Evolutionary conservation across 2,888 invertebrate species (phyloP).

Genomic region (Volucella inflata): DNA sequence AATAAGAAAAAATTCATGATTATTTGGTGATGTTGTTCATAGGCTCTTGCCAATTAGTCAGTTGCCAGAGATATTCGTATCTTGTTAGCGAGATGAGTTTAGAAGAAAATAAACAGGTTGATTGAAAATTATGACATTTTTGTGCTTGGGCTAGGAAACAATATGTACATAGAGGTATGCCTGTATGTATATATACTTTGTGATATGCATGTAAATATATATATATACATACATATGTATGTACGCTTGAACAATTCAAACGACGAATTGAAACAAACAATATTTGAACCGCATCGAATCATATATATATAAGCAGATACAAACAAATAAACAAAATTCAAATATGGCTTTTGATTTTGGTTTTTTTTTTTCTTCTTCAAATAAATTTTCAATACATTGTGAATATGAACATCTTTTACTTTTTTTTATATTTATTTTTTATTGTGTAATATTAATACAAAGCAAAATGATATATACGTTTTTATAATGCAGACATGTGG

Average conservation of each 20-base stretch:
- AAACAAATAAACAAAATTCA: slow-evolving; percentile 26
- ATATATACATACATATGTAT: background rate
- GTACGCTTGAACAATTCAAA: slow-evolving; percentile 11
- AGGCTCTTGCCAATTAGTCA: too few relatives aligned
- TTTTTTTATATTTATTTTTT: too few relatives aligned
- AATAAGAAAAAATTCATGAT: background rate
- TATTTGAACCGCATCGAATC: slow-evolving; percentile 38
- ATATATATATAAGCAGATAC: slow-evolving; percentile 20
- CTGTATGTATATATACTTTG: background rate
- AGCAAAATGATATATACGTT: too few relatives aligned
- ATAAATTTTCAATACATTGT: too few relatives aligned
- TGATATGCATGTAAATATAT: background rate
- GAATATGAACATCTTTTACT: too few relatives aligned
- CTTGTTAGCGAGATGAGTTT: too few relatives aligned
- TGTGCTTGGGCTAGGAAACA: background rate
- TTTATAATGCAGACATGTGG: too few relatives aligned
- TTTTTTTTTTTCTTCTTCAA: background rate
- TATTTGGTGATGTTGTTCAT: slow-evolving; percentile 12
- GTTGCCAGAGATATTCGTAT: too few relatives aligned
- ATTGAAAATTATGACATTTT: background rate
- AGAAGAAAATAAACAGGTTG: background rate
- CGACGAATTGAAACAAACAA: slow-evolving; percentile 32
- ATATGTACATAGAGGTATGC: background rate
- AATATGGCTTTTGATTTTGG: background rate
- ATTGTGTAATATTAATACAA: too few relatives aligned